Percentiles rank a stretch among this genome's conserved stretches.
phyloP scores from a whole-genome alignment of 1,140 invertebrate species.

The Calephelis virginiensis region DNA sequence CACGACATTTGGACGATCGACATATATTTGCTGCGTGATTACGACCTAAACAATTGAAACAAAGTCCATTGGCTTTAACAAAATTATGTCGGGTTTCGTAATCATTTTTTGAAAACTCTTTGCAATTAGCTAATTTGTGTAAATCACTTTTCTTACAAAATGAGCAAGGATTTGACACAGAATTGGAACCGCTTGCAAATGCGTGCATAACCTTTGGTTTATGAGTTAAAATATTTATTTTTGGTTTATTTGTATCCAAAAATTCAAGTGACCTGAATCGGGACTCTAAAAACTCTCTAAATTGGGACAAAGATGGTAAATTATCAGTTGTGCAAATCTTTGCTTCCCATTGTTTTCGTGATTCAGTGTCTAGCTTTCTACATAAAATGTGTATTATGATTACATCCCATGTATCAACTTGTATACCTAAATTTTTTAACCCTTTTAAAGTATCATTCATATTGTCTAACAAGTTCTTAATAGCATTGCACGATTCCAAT shows the following conservation, averaged over 20 bases:
- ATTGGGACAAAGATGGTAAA: background rate
- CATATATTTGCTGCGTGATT: constrained; percentile 16
- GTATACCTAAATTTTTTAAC: constrained; percentile 31
- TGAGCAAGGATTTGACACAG: background rate
- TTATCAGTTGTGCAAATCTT: background rate
- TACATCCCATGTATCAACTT: constrained; percentile 27
- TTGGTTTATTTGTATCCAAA: background rate
- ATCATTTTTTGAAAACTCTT: constrained; percentile 17
- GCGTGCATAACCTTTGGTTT: background rate
- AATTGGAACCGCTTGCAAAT: constrained; percentile 6
- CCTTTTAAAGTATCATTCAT: constrained; percentile 31
- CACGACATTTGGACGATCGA: background rate
- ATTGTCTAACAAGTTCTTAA: constrained; percentile 32
- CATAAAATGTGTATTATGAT: constrained; percentile 26
- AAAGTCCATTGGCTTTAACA: constrained; percentile 13
- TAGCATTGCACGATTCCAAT: constrained; percentile 23
- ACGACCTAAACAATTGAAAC: constrained; percentile 21
- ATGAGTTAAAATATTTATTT: background rate
- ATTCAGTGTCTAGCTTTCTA: constrained; percentile 24
- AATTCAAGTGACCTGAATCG: constrained; percentile 7
- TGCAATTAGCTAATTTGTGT: constrained; percentile 23
- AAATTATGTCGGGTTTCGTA: constrained; percentile 12
- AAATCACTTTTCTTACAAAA: constrained; percentile 21
- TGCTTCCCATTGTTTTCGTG: constrained; percentile 24
- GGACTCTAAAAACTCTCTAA: constrained; percentile 1